Evolutionary conservation across 2,888 invertebrate genomes (phyloP).

Genomic region (Dicyrtomina minuta): DNA sequence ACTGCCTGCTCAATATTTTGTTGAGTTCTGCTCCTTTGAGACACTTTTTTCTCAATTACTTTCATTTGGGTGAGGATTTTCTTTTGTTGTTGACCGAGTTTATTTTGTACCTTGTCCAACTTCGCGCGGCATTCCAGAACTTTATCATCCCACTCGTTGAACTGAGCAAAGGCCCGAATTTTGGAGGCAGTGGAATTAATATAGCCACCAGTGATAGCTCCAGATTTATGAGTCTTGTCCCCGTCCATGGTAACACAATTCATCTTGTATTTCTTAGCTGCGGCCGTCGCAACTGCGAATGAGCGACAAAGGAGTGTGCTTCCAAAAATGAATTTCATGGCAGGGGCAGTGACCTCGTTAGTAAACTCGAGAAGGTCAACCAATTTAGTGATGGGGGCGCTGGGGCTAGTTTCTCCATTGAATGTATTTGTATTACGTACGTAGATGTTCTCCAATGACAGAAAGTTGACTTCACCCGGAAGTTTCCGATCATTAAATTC

Average conservation of each 20-base stretch:
- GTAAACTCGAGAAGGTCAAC: not conserved
- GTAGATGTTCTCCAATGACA: constrained; percentile 24
- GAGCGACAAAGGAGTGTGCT: constrained; percentile 59
- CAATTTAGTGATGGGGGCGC: not conserved
- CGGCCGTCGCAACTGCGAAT: constrained; percentile 57
- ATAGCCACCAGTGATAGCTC: constrained; percentile 42
- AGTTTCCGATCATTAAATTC: constrained; percentile 41
- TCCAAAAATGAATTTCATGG: constrained; percentile 58
- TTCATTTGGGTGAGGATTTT: not conserved
- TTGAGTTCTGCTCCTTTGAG: too few species aligned
- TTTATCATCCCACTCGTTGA: not conserved
- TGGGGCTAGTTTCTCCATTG: constrained; percentile 24
- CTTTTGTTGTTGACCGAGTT: not conserved
- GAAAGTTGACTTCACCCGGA: constrained; percentile 38
- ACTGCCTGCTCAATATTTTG: too few species aligned
- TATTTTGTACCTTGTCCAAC: not conserved
- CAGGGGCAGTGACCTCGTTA: constrained; percentile 3
- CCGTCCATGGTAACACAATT: constrained; percentile 63
- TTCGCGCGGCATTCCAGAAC: not conserved
- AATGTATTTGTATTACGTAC: constrained; percentile 37
- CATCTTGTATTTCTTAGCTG: constrained; percentile 55
- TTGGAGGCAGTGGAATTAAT: not conserved
- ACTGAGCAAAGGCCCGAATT: not conserved
- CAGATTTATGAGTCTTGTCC: constrained; percentile 46
- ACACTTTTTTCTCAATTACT: not conserved